phyloP scores from a whole-genome alignment of 2,113 vertebrate genomes.

The Acanthisitta chloris region DNA sequence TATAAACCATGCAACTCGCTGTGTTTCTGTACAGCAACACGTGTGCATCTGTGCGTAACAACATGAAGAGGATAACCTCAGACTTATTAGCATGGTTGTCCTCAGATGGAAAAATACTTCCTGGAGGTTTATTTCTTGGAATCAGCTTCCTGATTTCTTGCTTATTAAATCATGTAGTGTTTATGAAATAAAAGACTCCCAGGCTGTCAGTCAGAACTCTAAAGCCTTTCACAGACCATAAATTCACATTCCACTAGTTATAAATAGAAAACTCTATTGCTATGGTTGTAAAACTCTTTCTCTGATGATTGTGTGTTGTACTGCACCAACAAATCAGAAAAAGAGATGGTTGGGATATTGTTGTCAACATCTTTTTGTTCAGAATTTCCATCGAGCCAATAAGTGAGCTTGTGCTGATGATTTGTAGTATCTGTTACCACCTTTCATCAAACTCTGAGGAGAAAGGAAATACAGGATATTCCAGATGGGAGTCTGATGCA shows the following conservation, averaged over 20 bases:
- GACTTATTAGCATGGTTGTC: neutral
- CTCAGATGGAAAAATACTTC: neutral
- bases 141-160: constrained; percentile 25
- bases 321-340: constrained; percentile 34
- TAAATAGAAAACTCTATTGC: constrained; percentile 46
- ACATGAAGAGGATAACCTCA: neutral
- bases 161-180: constrained; percentile 37
- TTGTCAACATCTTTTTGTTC: constrained; percentile 51
- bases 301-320: constrained; percentile 16
- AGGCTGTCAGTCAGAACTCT: constrained; percentile 47
- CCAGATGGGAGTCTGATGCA: constrained; percentile 63
- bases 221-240: constrained; percentile 52
- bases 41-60: neutral
- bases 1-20: neutral
- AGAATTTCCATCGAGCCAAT: constrained; percentile 55
- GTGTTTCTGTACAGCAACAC: neutral
- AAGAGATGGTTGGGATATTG: constrained; percentile 35
- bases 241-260: constrained; percentile 52
- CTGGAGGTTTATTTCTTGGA: neutral
- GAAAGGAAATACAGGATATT: constrained; percentile 74
- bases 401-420: constrained; percentile 60
- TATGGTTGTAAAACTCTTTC: constrained; percentile 15
- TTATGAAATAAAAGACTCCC: constrained; percentile 31
- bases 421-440: constrained; percentile 66
- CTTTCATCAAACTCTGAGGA: constrained; percentile 59